Conservation (phyloP, 2,797 vertebrate genomes). For the Rhinella marina region DNA sequence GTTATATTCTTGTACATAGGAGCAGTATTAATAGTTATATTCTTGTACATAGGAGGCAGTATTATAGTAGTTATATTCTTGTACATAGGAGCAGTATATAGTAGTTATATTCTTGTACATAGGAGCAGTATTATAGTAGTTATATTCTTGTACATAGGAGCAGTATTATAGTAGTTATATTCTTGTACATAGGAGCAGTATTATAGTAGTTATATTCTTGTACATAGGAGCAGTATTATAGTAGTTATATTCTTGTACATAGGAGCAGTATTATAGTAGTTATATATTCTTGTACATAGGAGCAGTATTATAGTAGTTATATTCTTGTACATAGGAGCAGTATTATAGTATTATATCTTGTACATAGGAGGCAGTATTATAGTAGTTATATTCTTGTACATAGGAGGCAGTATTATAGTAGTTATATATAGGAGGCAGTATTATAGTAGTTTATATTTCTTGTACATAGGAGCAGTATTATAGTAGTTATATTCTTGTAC, state of each 20-base stretch:
- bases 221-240: background rate
- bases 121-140: too few relatives aligned
- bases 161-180: background rate
- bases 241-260: background rate
- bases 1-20: slow-evolving; percentile 1
- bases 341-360: background rate
- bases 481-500: background rate
- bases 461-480: background rate
- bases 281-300: too few relatives aligned
- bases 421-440: background rate
- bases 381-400: background rate
- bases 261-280: too few relatives aligned
- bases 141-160: too few relatives aligned
- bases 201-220: slow-evolving; percentile 3
- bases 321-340: background rate
- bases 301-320: background rate
- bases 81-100: too few relatives aligned
- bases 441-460: slow-evolving; percentile 6
- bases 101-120: background rate
- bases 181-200: background rate
- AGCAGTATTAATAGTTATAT: background rate
- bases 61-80: background rate
- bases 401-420: slow-evolving; percentile 5
- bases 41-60: slow-evolving; percentile 1
- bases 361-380: background rate